Percentiles rank a stretch among this genome's conserved stretches.
Conservation (phyloP, 2,113 vertebrate species). For the Orycteropus afer region DNA sequence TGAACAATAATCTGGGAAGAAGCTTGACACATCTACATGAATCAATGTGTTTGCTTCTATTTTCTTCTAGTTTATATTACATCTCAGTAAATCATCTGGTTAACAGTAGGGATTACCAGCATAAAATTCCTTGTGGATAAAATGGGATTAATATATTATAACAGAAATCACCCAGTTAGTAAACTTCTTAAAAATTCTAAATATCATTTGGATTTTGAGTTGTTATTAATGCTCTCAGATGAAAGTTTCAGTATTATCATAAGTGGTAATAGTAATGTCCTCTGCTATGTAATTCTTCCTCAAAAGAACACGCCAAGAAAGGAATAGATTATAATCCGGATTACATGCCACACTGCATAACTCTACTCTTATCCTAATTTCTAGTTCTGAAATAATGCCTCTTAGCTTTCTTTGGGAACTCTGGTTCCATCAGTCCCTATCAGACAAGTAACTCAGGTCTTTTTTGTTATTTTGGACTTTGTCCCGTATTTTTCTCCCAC, state of each 20-base stretch:
- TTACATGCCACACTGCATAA: not conserved
- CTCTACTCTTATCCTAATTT: not conserved
- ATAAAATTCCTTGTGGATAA: slow-evolving; percentile 4
- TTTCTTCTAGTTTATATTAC: not conserved
- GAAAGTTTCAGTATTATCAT: not conserved
- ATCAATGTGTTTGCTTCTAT: slow-evolving; percentile 21
- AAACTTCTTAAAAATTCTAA: not conserved
- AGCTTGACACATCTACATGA: not conserved
- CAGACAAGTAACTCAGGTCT: too few species aligned
- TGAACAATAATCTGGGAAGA: slow-evolving; percentile 16
- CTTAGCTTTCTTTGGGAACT: too few species aligned
- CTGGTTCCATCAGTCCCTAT: too few species aligned
- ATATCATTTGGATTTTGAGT: not conserved
- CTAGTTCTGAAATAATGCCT: slow-evolving; percentile 18
- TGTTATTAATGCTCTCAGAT: slow-evolving; percentile 6
- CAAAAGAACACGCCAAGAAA: not conserved
- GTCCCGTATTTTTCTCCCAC: too few species aligned
- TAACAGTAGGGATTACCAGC: not conserved
- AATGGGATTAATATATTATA: not conserved
- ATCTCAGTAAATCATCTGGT: not conserved
- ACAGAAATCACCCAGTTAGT: not conserved
- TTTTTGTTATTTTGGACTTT: too few species aligned
- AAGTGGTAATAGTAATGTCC: not conserved
- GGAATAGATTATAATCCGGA: not conserved
- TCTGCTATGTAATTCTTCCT: not conserved